Evolutionary conservation across 2,113 vertebrate species (phyloP).

Genomic region (Madoqua kirkii): DNA sequence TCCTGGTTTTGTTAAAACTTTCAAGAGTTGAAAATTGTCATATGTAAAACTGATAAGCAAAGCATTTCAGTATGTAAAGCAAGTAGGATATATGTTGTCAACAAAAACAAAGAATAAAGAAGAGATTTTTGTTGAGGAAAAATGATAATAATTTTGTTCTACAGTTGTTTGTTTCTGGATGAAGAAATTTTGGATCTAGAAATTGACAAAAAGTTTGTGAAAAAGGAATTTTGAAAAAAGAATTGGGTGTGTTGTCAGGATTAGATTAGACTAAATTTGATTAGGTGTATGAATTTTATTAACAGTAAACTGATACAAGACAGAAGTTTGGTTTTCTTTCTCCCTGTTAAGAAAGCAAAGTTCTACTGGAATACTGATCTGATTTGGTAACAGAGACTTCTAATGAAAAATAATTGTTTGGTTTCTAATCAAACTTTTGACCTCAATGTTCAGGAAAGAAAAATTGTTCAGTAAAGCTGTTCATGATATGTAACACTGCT

Average conservation of each 20-base stretch:
- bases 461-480: not conserved
- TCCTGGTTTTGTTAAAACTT: not conserved
- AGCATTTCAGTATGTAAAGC: not conserved
- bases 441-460: not conserved
- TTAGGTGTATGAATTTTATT: not conserved
- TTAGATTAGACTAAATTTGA: not conserved
- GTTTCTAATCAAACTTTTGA: not conserved
- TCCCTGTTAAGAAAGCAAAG: not conserved
- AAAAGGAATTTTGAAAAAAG: not conserved
- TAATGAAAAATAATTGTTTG: not conserved
- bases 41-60: not conserved
- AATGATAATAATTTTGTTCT: not conserved
- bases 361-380: not conserved
- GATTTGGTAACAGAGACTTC: not conserved
- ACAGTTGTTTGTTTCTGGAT: not conserved
- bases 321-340: not conserved
- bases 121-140: not conserved
- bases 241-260: not conserved
- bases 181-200: not conserved
- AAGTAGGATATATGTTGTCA: not conserved
- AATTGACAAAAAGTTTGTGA: not conserved
- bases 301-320: not conserved
- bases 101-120: not conserved
- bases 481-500: not conserved
- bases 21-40: not conserved